Conservation (phyloP, 2,888 invertebrate genomes). For the Andrena bucephala region DNA sequence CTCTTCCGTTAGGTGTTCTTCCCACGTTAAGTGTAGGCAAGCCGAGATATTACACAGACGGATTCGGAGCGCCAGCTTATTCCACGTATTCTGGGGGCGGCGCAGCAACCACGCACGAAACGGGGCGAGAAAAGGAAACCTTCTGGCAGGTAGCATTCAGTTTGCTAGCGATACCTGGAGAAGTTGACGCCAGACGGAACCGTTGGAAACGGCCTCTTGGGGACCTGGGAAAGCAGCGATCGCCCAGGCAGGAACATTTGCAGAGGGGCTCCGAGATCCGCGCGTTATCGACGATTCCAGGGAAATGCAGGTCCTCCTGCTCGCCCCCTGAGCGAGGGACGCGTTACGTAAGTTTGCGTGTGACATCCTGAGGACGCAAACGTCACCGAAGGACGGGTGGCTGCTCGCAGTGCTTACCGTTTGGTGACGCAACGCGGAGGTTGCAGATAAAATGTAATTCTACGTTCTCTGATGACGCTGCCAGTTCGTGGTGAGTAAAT, state of each 20-base stretch:
- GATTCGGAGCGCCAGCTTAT: conserved; percentile 11
- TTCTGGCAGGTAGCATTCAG: conserved; percentile 15
- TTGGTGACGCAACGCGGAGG: conserved; percentile 26
- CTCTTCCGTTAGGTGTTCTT: conserved; percentile 33
- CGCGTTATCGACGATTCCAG: neutral
- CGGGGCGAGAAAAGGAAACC: neutral
- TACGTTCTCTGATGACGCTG: conserved; percentile 16
- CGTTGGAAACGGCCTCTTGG: conserved; percentile 35
- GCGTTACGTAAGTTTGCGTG: conserved; percentile 27
- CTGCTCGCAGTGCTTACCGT: conserved; percentile 12
- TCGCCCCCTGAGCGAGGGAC: neutral
- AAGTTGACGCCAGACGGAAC: conserved; percentile 28
- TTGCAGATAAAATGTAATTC: conserved; percentile 16
- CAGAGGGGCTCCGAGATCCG: neutral
- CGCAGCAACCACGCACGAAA: neutral
- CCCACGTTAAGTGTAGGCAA: conserved; percentile 63
- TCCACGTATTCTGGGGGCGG: conserved; percentile 32
- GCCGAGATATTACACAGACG: conserved; percentile 25
- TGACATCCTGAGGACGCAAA: conserved; percentile 13
- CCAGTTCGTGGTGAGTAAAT: neutral
- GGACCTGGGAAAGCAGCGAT: conserved; percentile 15
- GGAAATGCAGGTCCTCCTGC: conserved; percentile 4
- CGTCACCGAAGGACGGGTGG: conserved; percentile 22
- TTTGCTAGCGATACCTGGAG: conserved; percentile 18
- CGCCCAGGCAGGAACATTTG: neutral